Evolutionary conservation across 2,888 invertebrate genomes (phyloP).

Genomic region (Stegana nigrithorax): DNA sequence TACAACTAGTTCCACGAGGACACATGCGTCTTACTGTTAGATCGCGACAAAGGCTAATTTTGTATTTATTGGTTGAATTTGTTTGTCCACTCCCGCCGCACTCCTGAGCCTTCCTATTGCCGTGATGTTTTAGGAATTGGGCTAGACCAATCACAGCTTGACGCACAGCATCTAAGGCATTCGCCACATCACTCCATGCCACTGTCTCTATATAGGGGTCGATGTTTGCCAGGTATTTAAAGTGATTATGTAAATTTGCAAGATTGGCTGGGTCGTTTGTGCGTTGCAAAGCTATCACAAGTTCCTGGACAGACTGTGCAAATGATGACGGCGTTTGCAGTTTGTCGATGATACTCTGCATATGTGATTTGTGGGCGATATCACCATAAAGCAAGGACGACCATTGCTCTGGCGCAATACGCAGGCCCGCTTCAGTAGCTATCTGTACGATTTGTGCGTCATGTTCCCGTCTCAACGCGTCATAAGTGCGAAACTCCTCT

Average conservation of each 20-base stretch:
- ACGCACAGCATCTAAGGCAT: conserved; percentile 77
- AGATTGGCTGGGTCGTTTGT: conserved; percentile 87
- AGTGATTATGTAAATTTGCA: conserved; percentile 79
- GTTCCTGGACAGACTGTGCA: conserved; percentile 89
- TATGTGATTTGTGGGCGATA: conserved; percentile 94
- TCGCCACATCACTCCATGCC: conserved; percentile 75
- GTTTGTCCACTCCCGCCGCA: conserved; percentile 67
- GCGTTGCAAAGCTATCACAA: conserved; percentile 89
- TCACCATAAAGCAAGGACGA: conserved; percentile 96
- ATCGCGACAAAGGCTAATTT: conserved; percentile 92
- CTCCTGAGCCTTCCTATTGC: conserved; percentile 75
- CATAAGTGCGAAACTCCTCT: conserved; percentile 96
- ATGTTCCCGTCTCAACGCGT: conserved; percentile 92
- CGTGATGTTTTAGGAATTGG: conserved; percentile 81
- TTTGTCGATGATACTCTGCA: conserved; percentile 93
- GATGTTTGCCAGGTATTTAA: conserved; percentile 87
- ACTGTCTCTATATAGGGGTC: conserved; percentile 84
- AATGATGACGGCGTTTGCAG: conserved; percentile 94
- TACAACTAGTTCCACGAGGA: conserved; percentile 87
- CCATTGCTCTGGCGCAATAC: conserved; percentile 99
- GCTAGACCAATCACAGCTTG: conserved; percentile 82
- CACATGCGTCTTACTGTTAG: conserved; percentile 83
- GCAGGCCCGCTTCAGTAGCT: conserved; percentile 94
- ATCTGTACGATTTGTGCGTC: conserved; percentile 99
- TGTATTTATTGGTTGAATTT: conserved; percentile 81